Percentiles rank a stretch among this genome's conserved stretches.
phyloP scores from a whole-genome alignment of 2,113 vertebrate species.

The Uria lomvia region DNA sequence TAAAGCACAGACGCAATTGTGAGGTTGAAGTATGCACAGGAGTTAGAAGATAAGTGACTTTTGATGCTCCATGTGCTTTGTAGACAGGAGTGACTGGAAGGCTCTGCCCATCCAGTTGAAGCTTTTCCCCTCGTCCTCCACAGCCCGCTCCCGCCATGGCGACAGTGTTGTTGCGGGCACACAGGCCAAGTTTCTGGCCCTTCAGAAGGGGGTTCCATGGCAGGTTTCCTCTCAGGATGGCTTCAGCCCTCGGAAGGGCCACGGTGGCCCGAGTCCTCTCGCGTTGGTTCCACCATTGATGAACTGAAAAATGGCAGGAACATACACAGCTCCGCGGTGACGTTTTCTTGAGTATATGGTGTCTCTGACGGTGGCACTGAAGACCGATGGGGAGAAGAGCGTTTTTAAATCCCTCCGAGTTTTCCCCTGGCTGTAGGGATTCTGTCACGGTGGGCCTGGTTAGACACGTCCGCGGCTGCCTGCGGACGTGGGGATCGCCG shows the following conservation, averaged over 20 bases:
- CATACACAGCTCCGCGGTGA: rapidly evolving
- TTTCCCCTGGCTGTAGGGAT: rapidly evolving
- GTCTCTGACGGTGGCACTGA: neutral
- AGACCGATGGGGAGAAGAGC: neutral
- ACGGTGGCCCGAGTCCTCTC: rapidly evolving
- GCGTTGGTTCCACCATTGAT: neutral
- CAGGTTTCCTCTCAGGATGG: rapidly evolving
- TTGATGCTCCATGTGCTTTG: rapidly evolving
- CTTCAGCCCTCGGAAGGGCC: neutral
- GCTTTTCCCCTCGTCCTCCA: neutral
- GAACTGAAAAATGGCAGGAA: neutral
- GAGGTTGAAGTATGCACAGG: rapidly evolving
- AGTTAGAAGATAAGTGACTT: neutral
- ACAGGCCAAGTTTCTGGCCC: rapidly evolving
- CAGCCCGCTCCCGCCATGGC: rapidly evolving
- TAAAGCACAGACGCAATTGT: neutral
- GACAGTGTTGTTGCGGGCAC: rapidly evolving
- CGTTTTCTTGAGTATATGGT: rapidly evolving
- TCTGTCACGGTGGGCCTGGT: neutral
- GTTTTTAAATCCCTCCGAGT: rapidly evolving
- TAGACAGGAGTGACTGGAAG: neutral
- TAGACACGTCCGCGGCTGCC: neutral
- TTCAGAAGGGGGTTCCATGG: neutral
- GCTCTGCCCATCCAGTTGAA: neutral
- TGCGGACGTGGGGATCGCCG: rapidly evolving